Base-by-base conservation (phyloP, 2,113 vertebrate genomes). In the Caranx ignobilis region DNA sequence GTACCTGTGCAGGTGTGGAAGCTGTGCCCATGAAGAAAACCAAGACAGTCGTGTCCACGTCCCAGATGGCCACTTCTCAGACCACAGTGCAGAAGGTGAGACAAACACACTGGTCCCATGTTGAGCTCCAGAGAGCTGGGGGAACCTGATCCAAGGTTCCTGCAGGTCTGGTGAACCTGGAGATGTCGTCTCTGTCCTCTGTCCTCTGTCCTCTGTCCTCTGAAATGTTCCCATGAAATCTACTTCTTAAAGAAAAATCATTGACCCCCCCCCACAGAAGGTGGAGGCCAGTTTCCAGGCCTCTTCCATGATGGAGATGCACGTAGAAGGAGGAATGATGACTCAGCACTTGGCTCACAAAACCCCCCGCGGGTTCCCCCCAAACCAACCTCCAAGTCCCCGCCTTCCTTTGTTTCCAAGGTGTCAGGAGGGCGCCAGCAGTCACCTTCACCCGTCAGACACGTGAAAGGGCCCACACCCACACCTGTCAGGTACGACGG, bases 401-500 rank as follows among this genome's bases (percentile, higher is more conserved):
- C 98, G 0, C 93, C 97, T 0, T 92, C 97, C 69, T 88, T 93
- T 15, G 55, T 96, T 61, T 91, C 96, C 84, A 99, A 96, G 94
- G 92, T 96, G 79, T 93, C 96, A 11, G 91, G 94, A 81, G 93
- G 95, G 71, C 95, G 98, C 15, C 98, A 99, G 64, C 98, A 99
- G 83, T 99, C 98, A 0, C 97, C 97, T 2, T 99, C 98, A 0
- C 98, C 98, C 0, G 97, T 99, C 86, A 96, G 97, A 93, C 97
- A 97, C 0, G 98, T 99, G 43, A 97, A 96, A 89, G 98, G 95
- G 39, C 98, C 98, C 0, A 94, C 96, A 3, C 98, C 98, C 0
- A 92, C 97, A 41, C 96, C 97, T 13, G 96, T 99, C 94, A 98
- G 97, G 98, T 99, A 96, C 85, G 2, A 45, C 16, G 4, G 0